Percentiles rank a stretch among this genome's conserved stretches.
Evolutionary conservation across 2,888 invertebrate genomes (phyloP).

Genomic region (Quadroppia sp.): DNA sequence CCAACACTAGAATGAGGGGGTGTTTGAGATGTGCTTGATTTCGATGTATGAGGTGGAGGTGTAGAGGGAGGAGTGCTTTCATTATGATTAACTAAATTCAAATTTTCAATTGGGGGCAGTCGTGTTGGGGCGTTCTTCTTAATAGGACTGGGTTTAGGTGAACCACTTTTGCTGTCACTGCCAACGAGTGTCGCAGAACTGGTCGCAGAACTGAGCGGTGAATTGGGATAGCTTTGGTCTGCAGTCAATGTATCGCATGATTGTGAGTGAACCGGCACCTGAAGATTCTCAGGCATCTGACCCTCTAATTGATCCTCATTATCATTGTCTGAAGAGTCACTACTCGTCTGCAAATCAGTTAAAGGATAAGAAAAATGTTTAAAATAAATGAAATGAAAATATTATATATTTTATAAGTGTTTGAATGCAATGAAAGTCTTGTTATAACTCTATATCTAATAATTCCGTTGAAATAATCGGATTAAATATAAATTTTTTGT

Average conservation of each 20-base stretch:
- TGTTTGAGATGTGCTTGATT: constrained; percentile 26
- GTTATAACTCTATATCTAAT: too few relatives aligned
- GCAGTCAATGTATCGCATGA: constrained; percentile 75
- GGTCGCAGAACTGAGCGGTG: constrained; percentile 61
- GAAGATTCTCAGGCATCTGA: constrained; percentile 29
- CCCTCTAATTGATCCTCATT: constrained; percentile 3
- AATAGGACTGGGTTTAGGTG: constrained; percentile 46
- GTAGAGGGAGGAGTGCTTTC: constrained; percentile 42
- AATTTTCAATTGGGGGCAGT: constrained; percentile 30
- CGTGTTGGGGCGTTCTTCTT: constrained; percentile 37
- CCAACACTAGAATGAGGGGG: constrained; percentile 36
- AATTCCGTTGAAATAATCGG: too few relatives aligned
- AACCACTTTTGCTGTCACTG: constrained; percentile 51
- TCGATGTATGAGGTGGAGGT: constrained; percentile 41
- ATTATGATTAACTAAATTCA: constrained; percentile 18
- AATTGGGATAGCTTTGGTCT: constrained; percentile 62
- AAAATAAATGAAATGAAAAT: too few relatives aligned
- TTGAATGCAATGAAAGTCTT: too few relatives aligned
- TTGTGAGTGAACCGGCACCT: constrained; percentile 44
- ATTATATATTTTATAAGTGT: too few relatives aligned
- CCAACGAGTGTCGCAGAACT: constrained; percentile 66
- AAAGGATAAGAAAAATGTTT: too few relatives aligned
- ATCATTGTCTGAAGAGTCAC: constrained; percentile 37
- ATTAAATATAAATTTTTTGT: too few relatives aligned
- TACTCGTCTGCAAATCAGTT: constrained; percentile 27